Conservation (phyloP, 2,888 invertebrate genomes). For the Drosophila gaucha region DNA sequence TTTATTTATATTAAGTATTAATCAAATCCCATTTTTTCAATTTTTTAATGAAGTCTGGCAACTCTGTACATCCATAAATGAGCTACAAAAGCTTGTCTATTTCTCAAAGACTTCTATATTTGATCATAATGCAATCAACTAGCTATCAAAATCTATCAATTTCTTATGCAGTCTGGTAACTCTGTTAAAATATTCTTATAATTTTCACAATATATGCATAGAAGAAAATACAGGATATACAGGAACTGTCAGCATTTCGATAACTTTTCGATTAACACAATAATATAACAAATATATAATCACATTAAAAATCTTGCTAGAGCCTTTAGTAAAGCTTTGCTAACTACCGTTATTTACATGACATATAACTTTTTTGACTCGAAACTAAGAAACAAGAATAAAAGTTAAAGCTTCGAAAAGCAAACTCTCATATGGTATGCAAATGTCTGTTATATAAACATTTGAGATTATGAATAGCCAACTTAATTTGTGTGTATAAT, state of each 20-base stretch:
- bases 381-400: background rate
- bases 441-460: background rate
- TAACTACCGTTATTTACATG: background rate
- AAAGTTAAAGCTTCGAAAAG: background rate
- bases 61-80: background rate
- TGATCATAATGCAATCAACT: background rate
- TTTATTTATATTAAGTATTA: too few species aligned
- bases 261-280: too few species aligned
- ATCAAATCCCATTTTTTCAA: background rate
- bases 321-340: background rate
- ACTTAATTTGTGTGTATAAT: conserved; percentile 1
- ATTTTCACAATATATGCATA: too few species aligned
- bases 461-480: background rate
- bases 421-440: background rate
- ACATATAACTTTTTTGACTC: background rate
- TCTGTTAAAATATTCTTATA: too few species aligned
- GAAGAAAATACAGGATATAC: too few species aligned
- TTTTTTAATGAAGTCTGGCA: background rate
- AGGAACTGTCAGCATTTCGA: too few species aligned
- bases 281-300: too few species aligned
- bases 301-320: background rate
- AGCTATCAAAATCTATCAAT: background rate
- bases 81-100: too few species aligned
- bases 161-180: background rate
- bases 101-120: background rate